phyloP scores from a whole-genome alignment of 2,888 invertebrate genomes.

The Melangyna quadrimaculata region DNA sequence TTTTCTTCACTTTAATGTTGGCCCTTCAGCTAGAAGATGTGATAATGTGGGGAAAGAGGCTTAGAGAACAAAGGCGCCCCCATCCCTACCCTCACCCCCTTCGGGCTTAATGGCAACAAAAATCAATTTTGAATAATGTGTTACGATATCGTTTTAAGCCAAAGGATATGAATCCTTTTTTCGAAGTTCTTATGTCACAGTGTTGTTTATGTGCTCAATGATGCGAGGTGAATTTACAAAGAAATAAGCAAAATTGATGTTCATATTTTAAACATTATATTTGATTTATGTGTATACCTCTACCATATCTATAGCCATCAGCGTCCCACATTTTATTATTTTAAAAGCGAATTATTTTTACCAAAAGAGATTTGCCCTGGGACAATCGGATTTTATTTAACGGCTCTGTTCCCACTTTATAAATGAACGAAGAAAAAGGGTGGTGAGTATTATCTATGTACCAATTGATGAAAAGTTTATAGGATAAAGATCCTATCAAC shows the following conservation, averaged over 20 bases:
- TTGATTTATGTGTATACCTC: conserved; percentile 29
- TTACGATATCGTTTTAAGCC: conserved; percentile 41
- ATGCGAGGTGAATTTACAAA: conserved; percentile 28
- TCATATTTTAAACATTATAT: conserved; percentile 51
- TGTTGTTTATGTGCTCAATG: conserved; percentile 31
- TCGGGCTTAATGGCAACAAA: conserved; percentile 22
- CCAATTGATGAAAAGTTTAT: background rate
- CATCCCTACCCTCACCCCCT: too few relatives aligned
- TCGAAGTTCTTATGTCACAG: background rate
- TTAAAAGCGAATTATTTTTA: conserved; percentile 11
- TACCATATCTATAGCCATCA: background rate
- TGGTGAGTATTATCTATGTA: background rate
- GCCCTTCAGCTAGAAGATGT: background rate
- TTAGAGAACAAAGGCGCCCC: conserved; percentile 34
- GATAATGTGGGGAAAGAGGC: background rate
- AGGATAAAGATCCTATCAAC: background rate
- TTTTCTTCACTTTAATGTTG: conserved; percentile 43
- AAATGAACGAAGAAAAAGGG: background rate
- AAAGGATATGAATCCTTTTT: conserved; percentile 45
- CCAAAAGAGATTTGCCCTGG: background rate
- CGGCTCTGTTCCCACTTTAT: background rate
- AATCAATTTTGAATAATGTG: conserved; percentile 61
- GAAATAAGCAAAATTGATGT: conserved; percentile 40
- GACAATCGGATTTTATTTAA: conserved; percentile 9
- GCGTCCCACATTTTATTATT: background rate